Evolutionary conservation across 1,140 invertebrate genomes (phyloP).

Genomic region (Drosophila littoralis): DNA sequence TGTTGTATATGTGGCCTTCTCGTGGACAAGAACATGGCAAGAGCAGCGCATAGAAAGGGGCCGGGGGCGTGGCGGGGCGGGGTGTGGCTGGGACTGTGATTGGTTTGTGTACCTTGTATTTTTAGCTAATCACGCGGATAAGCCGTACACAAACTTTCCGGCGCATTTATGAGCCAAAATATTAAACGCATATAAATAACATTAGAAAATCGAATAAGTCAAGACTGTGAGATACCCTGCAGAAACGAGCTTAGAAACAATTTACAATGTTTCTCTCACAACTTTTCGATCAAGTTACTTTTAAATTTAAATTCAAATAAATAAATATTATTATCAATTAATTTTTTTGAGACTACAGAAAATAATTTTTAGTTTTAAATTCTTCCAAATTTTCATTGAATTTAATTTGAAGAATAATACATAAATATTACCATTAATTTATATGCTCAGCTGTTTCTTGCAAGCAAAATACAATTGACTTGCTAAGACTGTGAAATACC

Average conservation of each 20-base stretch:
- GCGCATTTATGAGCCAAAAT: conserved; percentile 34
- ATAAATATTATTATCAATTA: too few species aligned
- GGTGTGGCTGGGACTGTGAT: conserved; percentile 1
- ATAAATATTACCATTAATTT: too few species aligned
- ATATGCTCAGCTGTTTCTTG: too few species aligned
- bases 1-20: conserved; percentile 24
- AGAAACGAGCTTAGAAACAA: neutral
- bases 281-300: too few species aligned
- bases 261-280: too few species aligned
- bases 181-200: conserved; percentile 49
- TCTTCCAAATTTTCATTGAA: too few species aligned
- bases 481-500: too few species aligned
- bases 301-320: too few species aligned
- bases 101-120: conserved; percentile 53
- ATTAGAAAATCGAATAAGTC: neutral
- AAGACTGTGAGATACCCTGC: conserved; percentile 15
- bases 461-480: too few species aligned
- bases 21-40: conserved; percentile 20
- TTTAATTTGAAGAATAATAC: too few species aligned
- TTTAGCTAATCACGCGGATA: conserved; percentile 74
- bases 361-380: too few species aligned
- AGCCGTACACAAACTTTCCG: conserved; percentile 44
- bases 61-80: neutral
- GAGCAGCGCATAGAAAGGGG: neutral
- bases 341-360: too few species aligned